A percentile compares a stretch with the other conserved stretches of the same genome.
Conservation (phyloP, 2,888 invertebrate genomes). For the Melieria picta region DNA sequence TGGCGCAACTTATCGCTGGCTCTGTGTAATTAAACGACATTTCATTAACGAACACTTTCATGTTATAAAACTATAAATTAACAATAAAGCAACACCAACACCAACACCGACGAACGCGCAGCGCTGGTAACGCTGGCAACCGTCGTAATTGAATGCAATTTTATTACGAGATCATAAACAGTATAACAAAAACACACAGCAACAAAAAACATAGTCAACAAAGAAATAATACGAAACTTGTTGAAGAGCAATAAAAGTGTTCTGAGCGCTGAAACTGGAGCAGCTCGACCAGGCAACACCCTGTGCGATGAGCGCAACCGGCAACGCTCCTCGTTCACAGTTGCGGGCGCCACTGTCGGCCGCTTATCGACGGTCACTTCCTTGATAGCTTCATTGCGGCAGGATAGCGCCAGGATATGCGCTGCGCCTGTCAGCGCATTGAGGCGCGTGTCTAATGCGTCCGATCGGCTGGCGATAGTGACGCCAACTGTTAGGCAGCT, state of each 20-base stretch:
- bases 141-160: slow-evolving; percentile 19
- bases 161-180: slow-evolving; percentile 10
- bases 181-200: neutral
- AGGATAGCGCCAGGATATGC: neutral
- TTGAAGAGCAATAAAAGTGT: neutral
- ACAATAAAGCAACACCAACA: slow-evolving; percentile 29
- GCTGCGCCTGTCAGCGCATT: neutral
- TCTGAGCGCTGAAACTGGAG: neutral
- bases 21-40: slow-evolving; percentile 41
- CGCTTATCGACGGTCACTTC: slow-evolving; percentile 15
- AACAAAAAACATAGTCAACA: neutral
- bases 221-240: neutral
- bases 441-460: slow-evolving; percentile 43
- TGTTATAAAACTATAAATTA: slow-evolving; percentile 45
- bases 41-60: slow-evolving; percentile 40
- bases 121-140: neutral
- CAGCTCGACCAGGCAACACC: neutral
- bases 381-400: slow-evolving; percentile 29
- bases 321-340: slow-evolving; percentile 14
- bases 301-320: slow-evolving; percentile 4
- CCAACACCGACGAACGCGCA: slow-evolving; percentile 13
- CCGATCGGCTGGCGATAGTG: slow-evolving; percentile 1
- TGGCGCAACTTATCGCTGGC: neutral
- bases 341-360: slow-evolving; percentile 26
- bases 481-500: slow-evolving; percentile 25